Evolutionary conservation across 1,140 invertebrate genomes (phyloP), one percentile per base, ranked within the genome.

Genomic region (Anagrus nilaparvatae): DNA sequence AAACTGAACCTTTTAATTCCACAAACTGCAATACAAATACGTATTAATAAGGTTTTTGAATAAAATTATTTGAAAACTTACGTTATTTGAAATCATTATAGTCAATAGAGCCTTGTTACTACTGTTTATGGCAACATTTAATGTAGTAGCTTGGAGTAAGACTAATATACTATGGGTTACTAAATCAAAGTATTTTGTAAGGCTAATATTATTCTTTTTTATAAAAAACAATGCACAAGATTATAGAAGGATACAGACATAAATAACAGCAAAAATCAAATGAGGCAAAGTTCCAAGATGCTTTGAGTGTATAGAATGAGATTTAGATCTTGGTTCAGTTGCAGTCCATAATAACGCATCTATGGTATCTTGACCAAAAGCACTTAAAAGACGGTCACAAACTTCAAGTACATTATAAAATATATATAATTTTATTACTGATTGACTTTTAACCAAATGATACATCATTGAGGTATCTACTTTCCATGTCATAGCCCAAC

Each of bases 331-430:
- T 9, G 89, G 88, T 63, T 97, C 93, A 10, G 91, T 96, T 0
- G 94, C 94, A 23, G 94, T 98, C 92, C 95, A 97, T 54, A 97
- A 88, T 12, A 99, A 67, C 17, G 94, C 87, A 75, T 98, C 96
- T 40, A 99, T 82, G 16, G 90, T 92, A 60, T 99, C 96, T 72
- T 99, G 96, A 3, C 95, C 95, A 75, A 99, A 97, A 18, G 91
- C 90, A 40, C 92, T 96, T 58, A 97, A 88, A 32, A 99, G 70
- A 49, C 89, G 74, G 70, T 98, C 95, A 14, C 87, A 91, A 28
- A 96, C 94, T 74, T 99, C 97, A 35, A 99, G 69, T 92, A 99
- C 98, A 70, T 99, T 99, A 63, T 94, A 99, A 70, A 99, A 97
- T 60, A 99, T 95, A 62, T 99, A 99, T 33, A 99, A 70, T 63